phyloP scores from a whole-genome alignment of 2,113 vertebrate genomes.

The Thunnus thynnus region DNA sequence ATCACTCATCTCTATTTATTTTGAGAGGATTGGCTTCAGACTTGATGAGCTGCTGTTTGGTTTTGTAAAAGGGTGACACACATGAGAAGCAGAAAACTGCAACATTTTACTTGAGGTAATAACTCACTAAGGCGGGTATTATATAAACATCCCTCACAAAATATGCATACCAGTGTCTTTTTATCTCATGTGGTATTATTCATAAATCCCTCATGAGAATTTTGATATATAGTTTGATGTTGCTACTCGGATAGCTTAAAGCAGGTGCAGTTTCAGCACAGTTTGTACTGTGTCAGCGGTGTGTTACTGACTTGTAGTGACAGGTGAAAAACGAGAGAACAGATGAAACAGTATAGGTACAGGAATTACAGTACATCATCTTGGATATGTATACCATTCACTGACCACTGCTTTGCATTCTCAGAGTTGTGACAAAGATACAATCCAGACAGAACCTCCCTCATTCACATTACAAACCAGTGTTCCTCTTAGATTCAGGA shows the following conservation, averaged over 20 bases:
- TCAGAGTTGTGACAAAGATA: not conserved
- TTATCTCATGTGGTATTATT: not conserved
- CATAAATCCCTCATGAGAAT: not conserved
- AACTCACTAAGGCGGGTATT: not conserved
- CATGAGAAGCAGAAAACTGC: conserved; percentile 2
- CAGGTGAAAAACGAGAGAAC: conserved; percentile 30
- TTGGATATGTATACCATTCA: not conserved
- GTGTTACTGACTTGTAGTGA: conserved; percentile 22
- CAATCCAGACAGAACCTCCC: not conserved
- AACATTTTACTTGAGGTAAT: conserved; percentile 6
- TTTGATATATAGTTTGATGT: not conserved
- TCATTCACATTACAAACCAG: not conserved
- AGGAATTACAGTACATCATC: not conserved
- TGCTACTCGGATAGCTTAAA: not conserved
- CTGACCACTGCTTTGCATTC: conserved; percentile 16
- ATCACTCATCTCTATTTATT: not conserved
- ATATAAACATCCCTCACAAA: not conserved
- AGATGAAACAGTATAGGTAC: conserved; percentile 23
- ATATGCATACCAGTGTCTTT: not conserved
- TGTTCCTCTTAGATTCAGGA: not conserved
- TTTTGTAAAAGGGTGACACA: conserved; percentile 1
- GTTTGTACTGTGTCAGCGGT: conserved; percentile 31
- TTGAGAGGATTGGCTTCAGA: not conserved
- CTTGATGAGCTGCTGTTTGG: conserved; percentile 10
- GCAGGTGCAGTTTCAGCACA: conserved; percentile 13